These are phyloP conservation scores for Trypoxylon attenuatum DNA, from an alignment of 2,888 invertebrate genomes.

Conservation along the genomic window DNA sequence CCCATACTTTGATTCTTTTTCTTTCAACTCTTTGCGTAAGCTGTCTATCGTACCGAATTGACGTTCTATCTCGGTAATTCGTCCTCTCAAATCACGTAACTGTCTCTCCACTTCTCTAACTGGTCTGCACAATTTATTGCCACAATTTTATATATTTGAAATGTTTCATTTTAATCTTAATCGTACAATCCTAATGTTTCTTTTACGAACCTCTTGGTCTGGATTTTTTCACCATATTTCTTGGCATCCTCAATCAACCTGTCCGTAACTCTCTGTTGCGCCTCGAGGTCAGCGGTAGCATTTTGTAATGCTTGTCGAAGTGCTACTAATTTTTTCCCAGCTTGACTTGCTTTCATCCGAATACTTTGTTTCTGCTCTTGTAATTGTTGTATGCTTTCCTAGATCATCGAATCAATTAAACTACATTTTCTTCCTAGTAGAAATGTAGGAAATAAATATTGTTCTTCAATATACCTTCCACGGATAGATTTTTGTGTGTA, in stretches of 20 bases:
- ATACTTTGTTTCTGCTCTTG: slow-evolving; percentile 69
- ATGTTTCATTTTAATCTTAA: background rate
- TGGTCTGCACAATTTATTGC: slow-evolving; percentile 44
- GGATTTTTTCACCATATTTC: slow-evolving; percentile 75
- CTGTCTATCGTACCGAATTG: slow-evolving; percentile 61
- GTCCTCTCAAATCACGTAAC: slow-evolving; percentile 44
- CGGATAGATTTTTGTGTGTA: slow-evolving; percentile 55
- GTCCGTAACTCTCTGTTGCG: slow-evolving; percentile 69
- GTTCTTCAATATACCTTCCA: slow-evolving; percentile 49
- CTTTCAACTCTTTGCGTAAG: slow-evolving; percentile 64
- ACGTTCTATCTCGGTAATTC: slow-evolving; percentile 59
- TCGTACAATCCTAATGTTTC: background rate
- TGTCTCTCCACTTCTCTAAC: slow-evolving; percentile 47
- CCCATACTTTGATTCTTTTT: slow-evolving; percentile 64
- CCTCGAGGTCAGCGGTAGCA: slow-evolving; percentile 65
- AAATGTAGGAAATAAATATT: background rate
- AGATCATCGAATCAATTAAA: slow-evolving; percentile 45
- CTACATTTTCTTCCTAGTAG: background rate
- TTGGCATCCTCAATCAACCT: slow-evolving; percentile 74
- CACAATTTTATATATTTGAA: slow-evolving; percentile 4
- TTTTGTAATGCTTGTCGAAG: slow-evolving; percentile 55
- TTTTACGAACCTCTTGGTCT: slow-evolving; percentile 75
- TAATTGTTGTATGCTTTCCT: slow-evolving; percentile 75
- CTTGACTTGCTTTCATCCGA: slow-evolving; percentile 39
- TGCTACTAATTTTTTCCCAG: slow-evolving; percentile 39